A percentile compares a stretch with the other conserved stretches of the same genome.
phyloP scores from a whole-genome alignment of 2,888 invertebrate genomes.

The Drosophila aldrichi region DNA sequence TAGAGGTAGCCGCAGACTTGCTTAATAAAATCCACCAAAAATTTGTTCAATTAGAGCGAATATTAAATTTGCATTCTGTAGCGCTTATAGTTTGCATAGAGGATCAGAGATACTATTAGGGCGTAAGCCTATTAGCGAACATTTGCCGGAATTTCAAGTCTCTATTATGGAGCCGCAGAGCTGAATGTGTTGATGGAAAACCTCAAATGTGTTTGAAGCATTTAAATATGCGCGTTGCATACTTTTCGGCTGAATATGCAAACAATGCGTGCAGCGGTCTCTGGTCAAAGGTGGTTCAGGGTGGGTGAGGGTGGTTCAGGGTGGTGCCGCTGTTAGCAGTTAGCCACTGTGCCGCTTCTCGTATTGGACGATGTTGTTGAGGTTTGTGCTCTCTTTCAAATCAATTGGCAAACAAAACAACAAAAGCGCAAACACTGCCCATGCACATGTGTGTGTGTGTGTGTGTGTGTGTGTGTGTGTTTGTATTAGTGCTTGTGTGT shows the following conservation, averaged over 20 bases:
- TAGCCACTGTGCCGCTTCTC: slow-evolving; percentile 33
- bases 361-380: slow-evolving; percentile 39
- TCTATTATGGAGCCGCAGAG: neutral
- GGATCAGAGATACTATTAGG: neutral
- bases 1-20: too few relatives aligned
- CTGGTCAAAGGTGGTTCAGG: neutral
- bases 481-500: too few relatives aligned
- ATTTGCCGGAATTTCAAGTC: neutral
- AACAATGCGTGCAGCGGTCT: slow-evolving; percentile 50
- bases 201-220: slow-evolving; percentile 31
- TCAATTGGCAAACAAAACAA: slow-evolving; percentile 75
- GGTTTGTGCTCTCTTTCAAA: slow-evolving; percentile 65
- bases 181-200: slow-evolving; percentile 2
- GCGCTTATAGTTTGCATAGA: neutral
- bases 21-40: too few relatives aligned
- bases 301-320: neutral
- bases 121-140: neutral
- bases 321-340: slow-evolving; percentile 3
- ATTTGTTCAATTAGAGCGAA: too few relatives aligned
- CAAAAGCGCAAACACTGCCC: slow-evolving; percentile 72
- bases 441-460: neutral
- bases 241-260: slow-evolving; percentile 59
- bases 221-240: slow-evolving; percentile 71
- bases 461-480: neutral
- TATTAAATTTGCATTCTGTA: neutral